Conservation (phyloP, 53 echinoderm and acorn worm genomes). For the Pentamera pediparva region DNA sequence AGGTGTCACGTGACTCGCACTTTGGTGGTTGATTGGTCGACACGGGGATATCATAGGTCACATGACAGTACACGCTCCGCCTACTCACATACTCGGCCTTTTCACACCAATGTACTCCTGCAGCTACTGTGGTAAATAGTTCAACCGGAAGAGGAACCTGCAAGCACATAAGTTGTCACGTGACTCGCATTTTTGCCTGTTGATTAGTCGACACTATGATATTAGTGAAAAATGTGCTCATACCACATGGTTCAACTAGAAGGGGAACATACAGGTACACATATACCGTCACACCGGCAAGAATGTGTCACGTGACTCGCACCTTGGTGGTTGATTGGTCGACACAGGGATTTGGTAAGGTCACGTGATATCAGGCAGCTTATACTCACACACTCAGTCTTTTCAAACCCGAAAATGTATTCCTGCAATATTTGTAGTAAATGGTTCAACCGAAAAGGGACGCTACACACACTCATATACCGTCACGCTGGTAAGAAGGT, state of each 20-base stretch:
- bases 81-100: neutral
- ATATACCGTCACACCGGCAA: constrained; percentile 98
- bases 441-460: constrained; percentile 98
- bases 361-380: neutral
- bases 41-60: neutral
- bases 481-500: constrained; percentile 81
- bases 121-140: constrained; percentile 61
- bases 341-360: neutral
- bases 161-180: constrained; percentile 72
- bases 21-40: no score
- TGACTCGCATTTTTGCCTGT: no score
- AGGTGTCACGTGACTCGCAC: constrained; percentile 28
- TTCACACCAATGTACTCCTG: neutral
- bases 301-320: constrained; percentile 25
- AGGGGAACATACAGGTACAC: constrained; percentile 96
- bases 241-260: constrained; percentile 95
- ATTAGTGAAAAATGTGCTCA: constrained; percentile 58
- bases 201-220: neutral
- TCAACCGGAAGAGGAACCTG: constrained; percentile 97
- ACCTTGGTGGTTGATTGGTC: no score
- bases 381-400: neutral
- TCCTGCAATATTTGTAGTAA: constrained; percentile 39
- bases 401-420: neutral
- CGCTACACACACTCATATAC: constrained; percentile 95
- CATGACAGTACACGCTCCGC: neutral